Percentiles rank a stretch among this genome's conserved stretches.
Conservation (phyloP, 2,888 invertebrate species). For the Oscheius sp. region DNA sequence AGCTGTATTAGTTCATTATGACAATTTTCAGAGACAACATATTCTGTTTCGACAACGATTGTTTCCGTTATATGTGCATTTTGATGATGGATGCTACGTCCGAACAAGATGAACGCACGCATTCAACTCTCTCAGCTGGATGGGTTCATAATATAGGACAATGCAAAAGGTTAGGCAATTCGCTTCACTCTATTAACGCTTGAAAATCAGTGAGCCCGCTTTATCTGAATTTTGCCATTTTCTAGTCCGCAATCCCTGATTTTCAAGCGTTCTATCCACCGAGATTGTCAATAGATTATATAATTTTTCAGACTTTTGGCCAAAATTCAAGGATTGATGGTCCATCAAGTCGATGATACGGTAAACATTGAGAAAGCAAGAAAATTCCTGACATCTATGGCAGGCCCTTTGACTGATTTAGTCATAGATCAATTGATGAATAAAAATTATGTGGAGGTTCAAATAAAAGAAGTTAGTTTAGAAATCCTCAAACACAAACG, state of each 20-base stretch:
- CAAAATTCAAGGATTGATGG: not conserved
- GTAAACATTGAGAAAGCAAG: not conserved
- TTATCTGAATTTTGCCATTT: no score
- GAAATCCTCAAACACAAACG: no score
- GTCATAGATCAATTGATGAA: not conserved
- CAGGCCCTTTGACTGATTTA: not conserved
- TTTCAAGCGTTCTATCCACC: no score
- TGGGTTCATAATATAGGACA: constrained; percentile 7
- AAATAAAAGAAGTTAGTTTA: not conserved
- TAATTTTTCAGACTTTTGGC: not conserved
- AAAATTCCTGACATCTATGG: not conserved
- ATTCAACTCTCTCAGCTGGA: not conserved
- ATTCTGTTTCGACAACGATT: constrained; percentile 26
- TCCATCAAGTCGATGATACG: constrained; percentile 5
- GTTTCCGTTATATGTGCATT: constrained; percentile 14
- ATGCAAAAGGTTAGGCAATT: not conserved
- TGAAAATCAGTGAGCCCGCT: no score
- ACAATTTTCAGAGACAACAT: constrained; percentile 2
- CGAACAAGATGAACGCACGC: not conserved
- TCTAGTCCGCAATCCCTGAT: no score
- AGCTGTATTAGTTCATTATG: no score
- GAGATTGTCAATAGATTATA: no score
- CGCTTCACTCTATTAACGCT: not conserved
- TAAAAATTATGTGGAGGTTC: not conserved
- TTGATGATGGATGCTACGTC: not conserved